Evolutionary conservation across 2,113 vertebrate species (phyloP).

Genomic region (Oncorhynchus kisutch): DNA sequence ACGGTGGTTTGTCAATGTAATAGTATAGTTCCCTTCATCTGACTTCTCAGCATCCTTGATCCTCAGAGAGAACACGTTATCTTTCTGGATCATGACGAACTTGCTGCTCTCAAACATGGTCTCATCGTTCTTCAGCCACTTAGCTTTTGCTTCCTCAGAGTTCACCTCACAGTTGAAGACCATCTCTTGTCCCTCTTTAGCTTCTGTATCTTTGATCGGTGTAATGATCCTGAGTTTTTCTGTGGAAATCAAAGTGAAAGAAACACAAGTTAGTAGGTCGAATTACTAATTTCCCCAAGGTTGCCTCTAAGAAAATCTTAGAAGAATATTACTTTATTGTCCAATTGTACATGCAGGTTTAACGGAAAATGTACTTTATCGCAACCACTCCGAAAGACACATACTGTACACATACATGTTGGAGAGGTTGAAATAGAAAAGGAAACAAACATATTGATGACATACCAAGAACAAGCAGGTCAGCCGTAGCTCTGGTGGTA

Average conservation of each 20-base stretch:
- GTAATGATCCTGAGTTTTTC: constrained; percentile 93
- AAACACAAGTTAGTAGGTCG: not conserved
- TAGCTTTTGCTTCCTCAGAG: constrained; percentile 93
- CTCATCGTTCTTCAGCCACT: constrained; percentile 93
- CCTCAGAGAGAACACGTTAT: constrained; percentile 91
- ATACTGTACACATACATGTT: not conserved
- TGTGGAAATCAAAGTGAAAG: constrained; percentile 57
- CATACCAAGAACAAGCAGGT: constrained; percentile 89
- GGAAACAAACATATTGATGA: not conserved
- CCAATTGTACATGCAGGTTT: not conserved
- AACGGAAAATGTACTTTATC: not conserved
- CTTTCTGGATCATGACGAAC: constrained; percentile 89
- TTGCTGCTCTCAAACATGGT: constrained; percentile 94
- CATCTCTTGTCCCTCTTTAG: constrained; percentile 86
- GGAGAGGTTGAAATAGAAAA: not conserved
- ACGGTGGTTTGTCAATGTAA: constrained; percentile 87
- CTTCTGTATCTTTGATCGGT: constrained; percentile 88
- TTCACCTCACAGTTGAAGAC: constrained; percentile 97
- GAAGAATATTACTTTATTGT: not conserved
- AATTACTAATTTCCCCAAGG: not conserved
- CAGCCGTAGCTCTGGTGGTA: constrained; percentile 83
- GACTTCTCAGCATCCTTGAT: constrained; percentile 84
- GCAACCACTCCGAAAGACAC: not conserved
- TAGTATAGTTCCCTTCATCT: constrained; percentile 83
- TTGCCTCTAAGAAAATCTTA: not conserved